Percentiles rank a stretch among this genome's conserved stretches.
Conservation (phyloP, 2,888 invertebrate species). For the Lasioglossum oenotherae region DNA sequence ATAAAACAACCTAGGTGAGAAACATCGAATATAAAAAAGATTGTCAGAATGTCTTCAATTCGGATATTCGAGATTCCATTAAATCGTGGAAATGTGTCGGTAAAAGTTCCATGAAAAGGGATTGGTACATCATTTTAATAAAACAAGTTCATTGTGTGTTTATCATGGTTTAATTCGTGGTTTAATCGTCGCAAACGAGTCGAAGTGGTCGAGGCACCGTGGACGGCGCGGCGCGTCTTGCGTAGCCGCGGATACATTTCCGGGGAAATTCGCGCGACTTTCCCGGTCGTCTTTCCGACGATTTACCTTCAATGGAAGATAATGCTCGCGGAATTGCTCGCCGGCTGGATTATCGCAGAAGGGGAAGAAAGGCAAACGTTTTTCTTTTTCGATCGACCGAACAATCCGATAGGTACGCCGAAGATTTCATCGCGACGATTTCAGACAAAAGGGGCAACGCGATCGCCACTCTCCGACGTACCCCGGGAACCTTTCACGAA, state of each 20-base stretch:
- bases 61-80: too few relatives aligned
- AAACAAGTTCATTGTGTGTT: neutral
- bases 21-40: too few relatives aligned
- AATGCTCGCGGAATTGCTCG: slow-evolving; percentile 43
- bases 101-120: neutral
- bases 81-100: neutral
- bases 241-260: neutral
- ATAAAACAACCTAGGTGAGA: too few relatives aligned
- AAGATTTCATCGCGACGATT: slow-evolving; percentile 52
- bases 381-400: slow-evolving; percentile 29
- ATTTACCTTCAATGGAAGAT: slow-evolving; percentile 48
- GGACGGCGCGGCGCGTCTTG: neutral
- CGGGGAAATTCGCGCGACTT: neutral
- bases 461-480: slow-evolving; percentile 39
- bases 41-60: too few relatives aligned
- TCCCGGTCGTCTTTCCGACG: slow-evolving; percentile 14
- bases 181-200: neutral
- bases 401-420: slow-evolving; percentile 49
- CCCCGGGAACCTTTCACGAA: slow-evolving; percentile 50
- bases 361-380: slow-evolving; percentile 41
- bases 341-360: slow-evolving; percentile 51
- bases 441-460: slow-evolving; percentile 48
- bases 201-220: neutral
- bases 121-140: neutral
- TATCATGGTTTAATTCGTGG: neutral